Evolutionary conservation across 2,888 invertebrate species (phyloP).

Genomic region (Yponomeuta evonymella): DNA sequence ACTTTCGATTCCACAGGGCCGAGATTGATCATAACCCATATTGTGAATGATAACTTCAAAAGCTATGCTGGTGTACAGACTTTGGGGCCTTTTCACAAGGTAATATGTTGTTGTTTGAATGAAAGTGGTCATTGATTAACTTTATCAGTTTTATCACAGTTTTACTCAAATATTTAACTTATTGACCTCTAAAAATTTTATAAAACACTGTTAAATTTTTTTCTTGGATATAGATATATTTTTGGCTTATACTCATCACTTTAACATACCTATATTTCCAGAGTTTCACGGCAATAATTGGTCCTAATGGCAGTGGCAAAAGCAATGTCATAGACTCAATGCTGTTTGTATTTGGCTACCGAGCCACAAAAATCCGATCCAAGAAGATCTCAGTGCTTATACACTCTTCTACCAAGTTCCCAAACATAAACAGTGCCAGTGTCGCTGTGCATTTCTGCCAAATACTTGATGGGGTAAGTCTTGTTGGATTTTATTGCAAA

Average conservation of each 20-base stretch:
- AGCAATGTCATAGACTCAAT: conserved; percentile 99
- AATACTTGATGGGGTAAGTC: conserved; percentile 84
- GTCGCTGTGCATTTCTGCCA: conserved; percentile 93
- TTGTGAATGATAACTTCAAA: conserved; percentile 96
- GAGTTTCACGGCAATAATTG: conserved; percentile 97
- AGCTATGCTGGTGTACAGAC: conserved; percentile 91
- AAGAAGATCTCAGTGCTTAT: conserved; percentile 95
- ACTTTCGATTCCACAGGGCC: conserved; percentile 86
- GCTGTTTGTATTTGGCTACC: conserved; percentile 98
- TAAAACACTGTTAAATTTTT: too few relatives aligned
- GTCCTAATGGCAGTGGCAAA: conserved; percentile 99
- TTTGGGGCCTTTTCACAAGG: conserved; percentile 97
- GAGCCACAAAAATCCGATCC: conserved; percentile 95
- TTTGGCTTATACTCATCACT: too few relatives aligned
- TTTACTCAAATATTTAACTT: neutral
- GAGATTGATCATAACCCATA: conserved; percentile 91
- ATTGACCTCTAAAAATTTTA: too few relatives aligned
- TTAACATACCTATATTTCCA: conserved; percentile 52
- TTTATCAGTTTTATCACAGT: neutral
- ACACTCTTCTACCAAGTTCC: conserved; percentile 90
- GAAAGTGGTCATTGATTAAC: neutral
- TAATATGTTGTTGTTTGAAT: conserved; percentile 37
- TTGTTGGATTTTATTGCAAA: too few relatives aligned
- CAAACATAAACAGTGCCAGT: conserved; percentile 84
- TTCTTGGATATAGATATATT: too few relatives aligned